phyloP scores from a whole-genome alignment of 1,140 invertebrate species.

The Drosophila watanabei region DNA sequence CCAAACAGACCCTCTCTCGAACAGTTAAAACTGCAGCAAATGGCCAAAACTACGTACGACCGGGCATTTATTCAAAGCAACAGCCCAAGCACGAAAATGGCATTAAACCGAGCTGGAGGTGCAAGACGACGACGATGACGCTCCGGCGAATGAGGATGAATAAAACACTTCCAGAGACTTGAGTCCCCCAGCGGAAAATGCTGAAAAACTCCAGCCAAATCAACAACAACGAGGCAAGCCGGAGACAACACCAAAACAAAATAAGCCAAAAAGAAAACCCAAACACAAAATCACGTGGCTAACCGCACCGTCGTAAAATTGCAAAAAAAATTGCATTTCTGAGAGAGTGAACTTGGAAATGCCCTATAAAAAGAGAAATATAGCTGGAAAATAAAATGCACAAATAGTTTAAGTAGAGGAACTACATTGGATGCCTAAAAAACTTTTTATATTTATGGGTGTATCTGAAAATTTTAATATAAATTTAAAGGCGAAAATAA shows the following conservation, averaged over 20 bases:
- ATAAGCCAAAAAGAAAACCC: constrained; percentile 31
- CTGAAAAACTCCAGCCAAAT: constrained; percentile 37
- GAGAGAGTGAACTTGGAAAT: constrained; percentile 1
- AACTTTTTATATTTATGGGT: background rate
- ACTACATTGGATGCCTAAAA: background rate
- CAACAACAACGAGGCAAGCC: constrained; percentile 19
- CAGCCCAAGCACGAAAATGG: constrained; percentile 73
- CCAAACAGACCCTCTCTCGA: constrained; percentile 7
- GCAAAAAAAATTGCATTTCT: constrained; percentile 18
- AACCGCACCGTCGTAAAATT: constrained; percentile 45
- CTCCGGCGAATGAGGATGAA: constrained; percentile 58
- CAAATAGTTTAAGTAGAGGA: background rate
- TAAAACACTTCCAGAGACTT: constrained; percentile 46
- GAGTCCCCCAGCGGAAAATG: constrained; percentile 37
- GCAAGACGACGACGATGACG: constrained; percentile 32
- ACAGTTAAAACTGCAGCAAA: constrained; percentile 34
- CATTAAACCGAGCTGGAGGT: constrained; percentile 60
- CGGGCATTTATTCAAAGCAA: constrained; percentile 41
- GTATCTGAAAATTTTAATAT: background rate
- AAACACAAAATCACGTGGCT: constrained; percentile 71
- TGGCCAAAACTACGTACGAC: constrained; percentile 21
- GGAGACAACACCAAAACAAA: constrained; percentile 43
- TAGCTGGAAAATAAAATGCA: background rate
- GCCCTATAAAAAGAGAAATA: constrained; percentile 2
- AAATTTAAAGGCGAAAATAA: background rate